Evolutionary conservation across 2,888 invertebrate species (phyloP), one percentile per base, ranked within the genome.

Genomic region (Steinernema carpocapsae): DNA sequence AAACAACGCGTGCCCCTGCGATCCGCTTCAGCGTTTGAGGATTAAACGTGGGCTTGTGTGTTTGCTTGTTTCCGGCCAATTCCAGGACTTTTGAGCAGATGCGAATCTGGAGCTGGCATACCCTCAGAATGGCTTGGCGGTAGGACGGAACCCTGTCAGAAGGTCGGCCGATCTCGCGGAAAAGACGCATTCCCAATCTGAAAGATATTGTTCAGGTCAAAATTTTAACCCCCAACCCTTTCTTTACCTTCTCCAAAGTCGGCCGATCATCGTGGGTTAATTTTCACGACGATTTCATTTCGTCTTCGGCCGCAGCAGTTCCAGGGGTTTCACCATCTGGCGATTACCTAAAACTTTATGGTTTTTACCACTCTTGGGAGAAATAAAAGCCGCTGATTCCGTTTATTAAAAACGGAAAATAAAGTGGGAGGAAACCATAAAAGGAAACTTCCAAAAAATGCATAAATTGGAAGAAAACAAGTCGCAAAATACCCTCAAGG

Each of bases 21-120:
- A 74, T 72, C 19, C 73, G 72, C 72, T 74, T 74, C 6, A 74
- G 29, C 19, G 74, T 32, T 51, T 51, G 51, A 7, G 74, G 74
- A 64, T 64, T 32, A 32, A 64, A 64, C 17, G 64, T 64, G 24
- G 48, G 37, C 64, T 32, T 64, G 17, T 37, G 24, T 6, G 22
- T 10, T 70, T 26, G 52, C 32, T 74, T 74, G n/a, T 45, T 45
- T 12, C 48, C 19, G 17, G 74, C 71, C 24, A 76, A 74, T 59
- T 76, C 72, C 12, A 76, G 24, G n/a, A 77, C 32, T 71, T 76
- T 74, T 19, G 70, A 72, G 42, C 77, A 73, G 12, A 76, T 70
- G 32, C 76, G 73, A 29, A 76, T 43, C 70, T 76, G 76, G 24
- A 76, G 76, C 42, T 76, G 76, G 64, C 76, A 76, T 19, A 76